Conservation (phyloP, 2,113 vertebrate species). For the Paradisaea rubra region DNA sequence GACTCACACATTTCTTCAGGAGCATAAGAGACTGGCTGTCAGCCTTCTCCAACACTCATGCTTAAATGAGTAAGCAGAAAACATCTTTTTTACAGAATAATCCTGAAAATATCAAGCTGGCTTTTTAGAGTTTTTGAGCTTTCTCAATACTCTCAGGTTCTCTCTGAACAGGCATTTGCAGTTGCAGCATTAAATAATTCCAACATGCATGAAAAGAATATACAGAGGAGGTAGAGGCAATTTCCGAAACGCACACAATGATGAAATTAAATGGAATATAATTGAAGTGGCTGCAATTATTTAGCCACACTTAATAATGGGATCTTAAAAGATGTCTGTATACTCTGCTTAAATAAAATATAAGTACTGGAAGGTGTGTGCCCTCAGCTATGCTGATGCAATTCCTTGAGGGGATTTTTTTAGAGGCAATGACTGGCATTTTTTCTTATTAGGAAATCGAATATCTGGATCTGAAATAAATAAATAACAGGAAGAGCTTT, state of each 20-base stretch:
- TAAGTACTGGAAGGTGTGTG: neutral
- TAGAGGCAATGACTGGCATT: neutral
- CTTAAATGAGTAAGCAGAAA: neutral
- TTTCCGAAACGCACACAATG: neutral
- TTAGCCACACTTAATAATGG: neutral
- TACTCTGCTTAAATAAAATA: neutral
- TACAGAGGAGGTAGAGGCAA: neutral
- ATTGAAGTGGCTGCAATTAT: neutral
- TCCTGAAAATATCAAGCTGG: neutral
- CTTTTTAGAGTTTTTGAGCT: neutral
- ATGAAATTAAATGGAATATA: neutral
- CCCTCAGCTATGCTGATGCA: neutral
- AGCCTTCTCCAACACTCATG: neutral
- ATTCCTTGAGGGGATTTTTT: neutral
- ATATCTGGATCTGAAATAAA: neutral
- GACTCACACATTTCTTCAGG: neutral
- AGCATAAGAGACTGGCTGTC: neutral
- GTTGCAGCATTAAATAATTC: neutral
- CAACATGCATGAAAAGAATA: neutral
- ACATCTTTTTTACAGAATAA: neutral
- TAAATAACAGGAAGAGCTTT: neutral
- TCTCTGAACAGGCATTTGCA: neutral
- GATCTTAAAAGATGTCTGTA: neutral
- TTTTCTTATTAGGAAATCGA: neutral
- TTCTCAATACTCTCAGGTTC: neutral